phyloP scores from a whole-genome alignment of 2,113 vertebrate genomes.

The Zosterops hypoxanthus region DNA sequence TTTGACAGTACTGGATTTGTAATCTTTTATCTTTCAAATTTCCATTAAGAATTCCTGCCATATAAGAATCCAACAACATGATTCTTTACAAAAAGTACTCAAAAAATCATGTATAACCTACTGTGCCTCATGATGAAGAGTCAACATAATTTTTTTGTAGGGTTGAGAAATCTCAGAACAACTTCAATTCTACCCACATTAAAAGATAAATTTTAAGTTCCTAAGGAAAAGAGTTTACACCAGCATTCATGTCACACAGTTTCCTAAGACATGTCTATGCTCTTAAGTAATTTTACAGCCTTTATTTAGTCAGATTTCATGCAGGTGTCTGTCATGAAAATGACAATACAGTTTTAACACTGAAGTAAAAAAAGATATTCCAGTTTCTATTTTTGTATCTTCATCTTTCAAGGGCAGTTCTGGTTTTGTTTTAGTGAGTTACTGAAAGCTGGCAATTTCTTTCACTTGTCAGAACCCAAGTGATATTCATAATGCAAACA shows the following conservation, averaged over 20 bases:
- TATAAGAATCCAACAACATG: fast-evolving
- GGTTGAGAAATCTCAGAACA: background rate
- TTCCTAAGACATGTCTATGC: background rate
- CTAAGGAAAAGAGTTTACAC: background rate
- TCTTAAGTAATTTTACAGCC: background rate
- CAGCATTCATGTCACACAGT: background rate
- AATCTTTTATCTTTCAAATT: background rate
- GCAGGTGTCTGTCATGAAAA: conserved; percentile 3
- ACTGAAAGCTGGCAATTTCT: conserved; percentile 21
- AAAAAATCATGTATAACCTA: background rate
- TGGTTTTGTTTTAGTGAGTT: conserved; percentile 45
- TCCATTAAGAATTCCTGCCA: background rate
- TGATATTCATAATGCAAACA: conserved; percentile 68
- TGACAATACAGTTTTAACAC: conserved; percentile 55
- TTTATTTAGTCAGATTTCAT: conserved; percentile 39
- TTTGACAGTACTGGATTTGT: background rate
- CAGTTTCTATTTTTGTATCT: conserved; percentile 46
- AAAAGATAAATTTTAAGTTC: background rate
- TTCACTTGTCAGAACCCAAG: conserved; percentile 63
- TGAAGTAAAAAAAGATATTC: conserved; percentile 25
- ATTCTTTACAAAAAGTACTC: background rate
- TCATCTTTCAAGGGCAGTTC: conserved; percentile 60
- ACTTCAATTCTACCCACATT: background rate
- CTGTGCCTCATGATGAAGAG: background rate
- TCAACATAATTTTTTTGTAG: background rate